Evolutionary conservation across 2,888 invertebrate genomes (phyloP).

Genomic region (Thereva nobilitata): DNA sequence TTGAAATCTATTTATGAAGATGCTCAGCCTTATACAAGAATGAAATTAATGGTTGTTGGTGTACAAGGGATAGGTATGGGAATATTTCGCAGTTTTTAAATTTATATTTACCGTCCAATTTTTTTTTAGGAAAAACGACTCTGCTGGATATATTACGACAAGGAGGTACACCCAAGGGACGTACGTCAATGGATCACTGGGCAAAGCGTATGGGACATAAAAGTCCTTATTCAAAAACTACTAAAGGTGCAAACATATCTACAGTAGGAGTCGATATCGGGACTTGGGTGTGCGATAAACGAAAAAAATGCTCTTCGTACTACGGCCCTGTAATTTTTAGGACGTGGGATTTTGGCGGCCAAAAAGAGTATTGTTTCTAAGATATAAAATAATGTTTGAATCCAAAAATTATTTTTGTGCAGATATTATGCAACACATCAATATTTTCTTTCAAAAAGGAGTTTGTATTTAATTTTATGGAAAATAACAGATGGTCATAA

Average conservation of each 20-base stretch:
- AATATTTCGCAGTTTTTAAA: background rate
- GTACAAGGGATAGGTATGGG: constrained; percentile 71
- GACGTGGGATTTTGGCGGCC: constrained; percentile 99
- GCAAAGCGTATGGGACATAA: constrained; percentile 93
- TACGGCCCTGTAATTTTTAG: constrained; percentile 86
- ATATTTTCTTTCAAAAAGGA: constrained; percentile 94
- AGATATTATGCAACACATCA: constrained; percentile 98
- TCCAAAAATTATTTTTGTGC: constrained; percentile 20
- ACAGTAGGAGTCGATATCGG: constrained; percentile 98
- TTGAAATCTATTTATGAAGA: constrained; percentile 86
- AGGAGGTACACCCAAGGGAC: constrained; percentile 76
- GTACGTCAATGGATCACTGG: constrained; percentile 75
- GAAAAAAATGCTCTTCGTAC: constrained; percentile 69
- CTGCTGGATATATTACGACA: constrained; percentile 84
- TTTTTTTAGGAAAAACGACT: constrained; percentile 80
- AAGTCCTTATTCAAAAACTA: constrained; percentile 74
- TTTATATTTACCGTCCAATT: background rate
- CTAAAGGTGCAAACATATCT: constrained; percentile 81
- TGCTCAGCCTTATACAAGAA: constrained; percentile 89
- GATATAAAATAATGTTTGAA: background rate
- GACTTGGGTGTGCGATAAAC: constrained; percentile 90
- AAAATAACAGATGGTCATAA: constrained; percentile 87
- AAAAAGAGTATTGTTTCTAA: constrained; percentile 70
- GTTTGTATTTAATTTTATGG: constrained; percentile 95
- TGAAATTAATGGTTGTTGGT: constrained; percentile 97